A percentile compares a stretch with the other conserved stretches of the same genome.
Evolutionary conservation across 1,140 invertebrate species (phyloP).

Genomic region (Contarinia nasturtii): DNA sequence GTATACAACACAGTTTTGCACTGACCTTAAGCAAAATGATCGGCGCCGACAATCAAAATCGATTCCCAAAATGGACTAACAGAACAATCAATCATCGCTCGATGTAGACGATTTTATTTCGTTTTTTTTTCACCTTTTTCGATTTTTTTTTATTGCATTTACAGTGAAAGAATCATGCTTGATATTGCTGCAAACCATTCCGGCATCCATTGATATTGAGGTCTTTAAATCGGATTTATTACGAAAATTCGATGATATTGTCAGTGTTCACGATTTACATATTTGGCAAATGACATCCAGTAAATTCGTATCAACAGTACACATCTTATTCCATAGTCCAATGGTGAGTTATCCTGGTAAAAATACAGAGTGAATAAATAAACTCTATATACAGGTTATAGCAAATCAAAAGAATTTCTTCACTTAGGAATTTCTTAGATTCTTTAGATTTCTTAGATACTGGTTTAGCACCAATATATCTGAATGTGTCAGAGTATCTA

Average conservation of each 20-base stretch:
- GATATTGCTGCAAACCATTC: slow-evolving; percentile 64
- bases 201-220: slow-evolving; percentile 55
- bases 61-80: too few species aligned
- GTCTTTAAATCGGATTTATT: slow-evolving; percentile 39
- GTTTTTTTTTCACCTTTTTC: slow-evolving; percentile 3
- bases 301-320: slow-evolving; percentile 51
- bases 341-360: too few species aligned
- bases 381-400: not conserved
- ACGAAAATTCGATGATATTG: slow-evolving; percentile 52
- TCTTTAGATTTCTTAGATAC: not conserved
- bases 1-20: too few species aligned
- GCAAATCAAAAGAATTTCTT: not conserved
- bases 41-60: too few species aligned
- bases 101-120: slow-evolving; percentile 4
- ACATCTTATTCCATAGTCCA: slow-evolving; percentile 48
- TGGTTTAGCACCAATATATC: not conserved
- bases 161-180: slow-evolving; percentile 56
- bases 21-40: too few species aligned
- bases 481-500: slow-evolving; percentile 2
- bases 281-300: slow-evolving; percentile 56
- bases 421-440: not conserved
- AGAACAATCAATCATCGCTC: too few species aligned
- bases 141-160: slow-evolving; percentile 7
- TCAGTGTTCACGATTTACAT: slow-evolving; percentile 64
- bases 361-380: not conserved